A percentile compares a stretch with the other conserved stretches of the same genome.
Evolutionary conservation across 2,113 vertebrate species (phyloP).

Genomic region (Brienomyrus longianalis): DNA sequence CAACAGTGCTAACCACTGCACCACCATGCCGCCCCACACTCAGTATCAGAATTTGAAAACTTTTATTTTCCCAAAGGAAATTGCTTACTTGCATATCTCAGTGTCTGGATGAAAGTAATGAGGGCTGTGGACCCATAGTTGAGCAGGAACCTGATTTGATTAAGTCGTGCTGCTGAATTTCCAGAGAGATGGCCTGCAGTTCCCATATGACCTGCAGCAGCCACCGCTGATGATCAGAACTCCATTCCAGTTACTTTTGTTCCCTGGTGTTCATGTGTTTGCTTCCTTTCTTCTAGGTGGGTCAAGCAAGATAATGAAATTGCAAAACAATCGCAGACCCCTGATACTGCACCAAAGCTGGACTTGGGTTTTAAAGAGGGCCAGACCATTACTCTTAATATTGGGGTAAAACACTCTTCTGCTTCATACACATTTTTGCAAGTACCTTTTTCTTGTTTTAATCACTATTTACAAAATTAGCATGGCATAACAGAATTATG

Average conservation of each 20-base stretch:
- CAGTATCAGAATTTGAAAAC: not conserved
- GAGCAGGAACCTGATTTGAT: not conserved
- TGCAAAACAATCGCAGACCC: constrained; percentile 75
- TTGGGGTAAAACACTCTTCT: constrained; percentile 68
- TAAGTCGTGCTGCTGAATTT: not conserved
- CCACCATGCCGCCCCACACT: no score
- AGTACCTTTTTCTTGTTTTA: not conserved
- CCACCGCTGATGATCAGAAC: not conserved
- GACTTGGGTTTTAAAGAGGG: constrained; percentile 96
- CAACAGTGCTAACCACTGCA: no score
- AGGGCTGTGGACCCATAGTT: not conserved
- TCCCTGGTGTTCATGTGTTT: not conserved
- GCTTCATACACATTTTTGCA: not conserved
- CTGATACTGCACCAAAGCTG: constrained; percentile 78
- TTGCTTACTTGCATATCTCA: not conserved
- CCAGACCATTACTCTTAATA: constrained; percentile 93
- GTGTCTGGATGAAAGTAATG: not conserved
- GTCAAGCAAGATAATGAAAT: constrained; percentile 87
- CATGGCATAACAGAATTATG: not conserved
- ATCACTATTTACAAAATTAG: not conserved
- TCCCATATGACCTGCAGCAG: not conserved
- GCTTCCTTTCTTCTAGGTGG: constrained; percentile 64
- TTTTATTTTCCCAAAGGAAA: not conserved
- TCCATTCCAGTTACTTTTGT: not conserved
- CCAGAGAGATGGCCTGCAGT: not conserved